phyloP scores from a whole-genome alignment of 1,140 invertebrate genomes.

The Dendroctonus valens region DNA sequence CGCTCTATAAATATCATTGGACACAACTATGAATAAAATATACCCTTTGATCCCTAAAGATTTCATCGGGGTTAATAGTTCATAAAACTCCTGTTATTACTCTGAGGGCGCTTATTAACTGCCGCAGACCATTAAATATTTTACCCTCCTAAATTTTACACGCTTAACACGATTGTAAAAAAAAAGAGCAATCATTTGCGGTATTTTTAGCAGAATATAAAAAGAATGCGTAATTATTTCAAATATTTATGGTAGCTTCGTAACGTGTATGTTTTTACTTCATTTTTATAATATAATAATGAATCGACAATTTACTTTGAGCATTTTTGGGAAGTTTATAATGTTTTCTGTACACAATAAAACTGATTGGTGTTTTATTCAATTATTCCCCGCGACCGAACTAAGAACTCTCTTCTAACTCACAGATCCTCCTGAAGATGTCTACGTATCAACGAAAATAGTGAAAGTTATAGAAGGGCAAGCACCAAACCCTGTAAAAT shows the following conservation, averaged over 20 bases:
- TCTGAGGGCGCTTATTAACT: conserved; percentile 1
- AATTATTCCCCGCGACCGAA: too few relatives aligned
- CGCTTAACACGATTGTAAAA: not conserved
- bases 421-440: conserved; percentile 81
- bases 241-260: too few relatives aligned
- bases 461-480: conserved; percentile 77
- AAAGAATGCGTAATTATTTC: too few relatives aligned
- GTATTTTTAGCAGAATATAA: too few relatives aligned
- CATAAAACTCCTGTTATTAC: conserved; percentile 16
- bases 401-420: not conserved
- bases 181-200: not conserved
- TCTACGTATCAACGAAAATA: conserved; percentile 68
- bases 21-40: conserved; percentile 9
- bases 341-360: too few relatives aligned
- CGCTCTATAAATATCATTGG: not conserved
- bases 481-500: conserved; percentile 72
- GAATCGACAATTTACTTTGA: not conserved
- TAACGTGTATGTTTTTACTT: too few relatives aligned
- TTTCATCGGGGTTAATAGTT: conserved; percentile 9
- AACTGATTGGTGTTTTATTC: too few relatives aligned
- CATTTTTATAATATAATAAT: too few relatives aligned
- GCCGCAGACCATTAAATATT: conserved; percentile 8
- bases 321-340: too few relatives aligned
- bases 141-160: conserved; percentile 1
- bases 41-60: conserved; percentile 10